Base-by-base conservation (phyloP, 1,140 invertebrate genomes). In the Pseudomyrmex pallidus region DNA sequence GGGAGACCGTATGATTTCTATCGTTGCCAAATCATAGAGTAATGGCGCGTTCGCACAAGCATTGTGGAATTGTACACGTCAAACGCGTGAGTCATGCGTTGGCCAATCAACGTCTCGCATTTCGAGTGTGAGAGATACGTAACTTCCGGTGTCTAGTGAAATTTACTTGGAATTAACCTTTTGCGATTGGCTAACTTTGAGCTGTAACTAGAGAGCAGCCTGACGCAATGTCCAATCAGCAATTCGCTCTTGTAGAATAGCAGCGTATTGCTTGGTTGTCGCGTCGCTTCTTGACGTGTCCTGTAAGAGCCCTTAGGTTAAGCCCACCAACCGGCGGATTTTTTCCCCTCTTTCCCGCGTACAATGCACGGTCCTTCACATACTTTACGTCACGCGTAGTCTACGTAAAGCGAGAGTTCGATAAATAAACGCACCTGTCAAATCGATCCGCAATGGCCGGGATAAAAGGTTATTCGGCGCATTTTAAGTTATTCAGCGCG, bases 381-480 rank as follows among this genome's bases (percentile, higher is more conserved):
- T 44, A 48, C 17, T 67, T 84, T 83, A 83, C 86, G 83, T 88
- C 77, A 87, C 83, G 48, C 64, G 66, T 50, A 59, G 44, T 72
- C 50, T 77, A 35, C 25, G 52, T 46, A 54, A 48, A 88, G 76
- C 74, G 78, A 70, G 68, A 80, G 64, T 67, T 82, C 83, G 35
- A 88, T 85, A 86, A 86, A 87, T 86, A 88, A 68, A 87, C 54
- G 57, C 50, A 85, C 59, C 91, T 91, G 80, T 89, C 86, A 90
- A 90, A 85, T 87, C 78, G 85, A 89, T 87, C 80, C 83, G 85
- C 87, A 77, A 94, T 94, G 93, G 93, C 93, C 76, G 93, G 92
- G 84, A 93, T 94, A 87, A 94, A 94, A 94, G 93, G 93, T 94
- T 91, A 90, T 89, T 89, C 50, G 48, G 48, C 74, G 67, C 57